phyloP scores from a whole-genome alignment of 1,140 invertebrate species.

The Macrosteles quadrilineatus region DNA sequence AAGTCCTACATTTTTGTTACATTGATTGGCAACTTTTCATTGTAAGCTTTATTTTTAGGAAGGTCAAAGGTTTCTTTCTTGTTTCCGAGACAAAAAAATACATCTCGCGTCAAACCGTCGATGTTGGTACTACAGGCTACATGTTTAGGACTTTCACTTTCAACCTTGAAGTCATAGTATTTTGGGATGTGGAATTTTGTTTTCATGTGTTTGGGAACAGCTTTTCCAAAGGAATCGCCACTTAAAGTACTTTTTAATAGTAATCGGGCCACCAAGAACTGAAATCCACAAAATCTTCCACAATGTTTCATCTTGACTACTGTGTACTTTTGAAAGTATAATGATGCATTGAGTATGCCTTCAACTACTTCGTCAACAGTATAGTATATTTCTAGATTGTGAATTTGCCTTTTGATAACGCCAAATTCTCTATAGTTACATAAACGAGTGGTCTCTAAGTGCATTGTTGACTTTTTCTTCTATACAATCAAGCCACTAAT shows the following conservation, averaged over 20 bases:
- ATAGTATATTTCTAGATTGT: not conserved
- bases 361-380: not conserved
- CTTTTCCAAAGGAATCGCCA: not conserved
- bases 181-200: not conserved
- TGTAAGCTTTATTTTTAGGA: not conserved
- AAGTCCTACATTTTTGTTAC: not conserved
- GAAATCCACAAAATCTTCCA: too few relatives aligned
- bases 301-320: too few relatives aligned
- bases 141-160: not conserved
- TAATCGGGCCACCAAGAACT: not conserved
- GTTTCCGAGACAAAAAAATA: not conserved
- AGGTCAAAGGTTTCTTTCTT: not conserved
- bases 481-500: too few relatives aligned
- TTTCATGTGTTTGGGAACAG: not conserved
- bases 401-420: too few relatives aligned
- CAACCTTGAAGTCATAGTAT: not conserved
- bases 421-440: too few relatives aligned
- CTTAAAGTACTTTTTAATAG: not conserved
- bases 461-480: too few relatives aligned
- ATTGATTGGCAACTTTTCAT: not conserved
- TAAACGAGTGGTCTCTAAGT: too few relatives aligned
- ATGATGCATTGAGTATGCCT: not conserved
- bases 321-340: too few relatives aligned
- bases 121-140: not conserved
- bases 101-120: too few relatives aligned